phyloP scores from a whole-genome alignment of 2,888 invertebrate species.

The Azorinus chamasolen region DNA sequence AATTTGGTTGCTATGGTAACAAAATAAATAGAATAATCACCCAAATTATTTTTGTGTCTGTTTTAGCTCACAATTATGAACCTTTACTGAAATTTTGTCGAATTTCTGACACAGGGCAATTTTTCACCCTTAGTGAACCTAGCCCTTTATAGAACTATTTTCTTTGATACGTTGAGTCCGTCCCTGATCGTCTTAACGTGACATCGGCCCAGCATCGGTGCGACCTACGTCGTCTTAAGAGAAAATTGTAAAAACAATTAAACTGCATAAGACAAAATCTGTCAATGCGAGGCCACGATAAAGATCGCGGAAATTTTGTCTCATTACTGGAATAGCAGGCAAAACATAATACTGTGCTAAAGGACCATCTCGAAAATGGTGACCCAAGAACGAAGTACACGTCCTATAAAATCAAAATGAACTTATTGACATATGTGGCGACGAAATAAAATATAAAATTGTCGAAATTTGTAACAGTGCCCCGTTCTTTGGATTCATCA shows the following conservation, averaged over 20 bases:
- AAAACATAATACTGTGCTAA: slow-evolving; percentile 7
- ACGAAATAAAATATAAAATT: slow-evolving; percentile 5
- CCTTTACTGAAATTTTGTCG: too few relatives aligned
- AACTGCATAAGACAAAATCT: slow-evolving; percentile 29
- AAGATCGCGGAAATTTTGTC: slow-evolving; percentile 12
- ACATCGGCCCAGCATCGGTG: too few relatives aligned
- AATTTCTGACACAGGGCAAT: too few relatives aligned
- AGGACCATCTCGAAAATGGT: slow-evolving; percentile 24
- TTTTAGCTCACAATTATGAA: too few relatives aligned
- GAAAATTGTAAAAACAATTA: slow-evolving; percentile 28
- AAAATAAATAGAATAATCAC: too few relatives aligned
- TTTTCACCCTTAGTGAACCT: too few relatives aligned
- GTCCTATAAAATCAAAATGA: slow-evolving; percentile 17
- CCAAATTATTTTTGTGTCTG: too few relatives aligned
- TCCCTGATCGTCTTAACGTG: too few relatives aligned
- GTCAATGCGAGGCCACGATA: slow-evolving; percentile 25
- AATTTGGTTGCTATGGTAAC: too few relatives aligned
- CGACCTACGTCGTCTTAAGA: too few relatives aligned
- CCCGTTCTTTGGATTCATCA: slow-evolving; percentile 22
- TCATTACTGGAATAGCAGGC: slow-evolving; percentile 16
- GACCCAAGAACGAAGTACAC: slow-evolving; percentile 7
- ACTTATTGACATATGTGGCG: slow-evolving; percentile 17
- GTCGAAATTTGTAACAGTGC: slow-evolving; percentile 12
- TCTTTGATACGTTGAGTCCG: too few relatives aligned
- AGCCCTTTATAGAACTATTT: too few relatives aligned